Evolutionary conservation across 2,797 vertebrate genomes (phyloP).

Genomic region (Pseudotriccus pelzelni): DNA sequence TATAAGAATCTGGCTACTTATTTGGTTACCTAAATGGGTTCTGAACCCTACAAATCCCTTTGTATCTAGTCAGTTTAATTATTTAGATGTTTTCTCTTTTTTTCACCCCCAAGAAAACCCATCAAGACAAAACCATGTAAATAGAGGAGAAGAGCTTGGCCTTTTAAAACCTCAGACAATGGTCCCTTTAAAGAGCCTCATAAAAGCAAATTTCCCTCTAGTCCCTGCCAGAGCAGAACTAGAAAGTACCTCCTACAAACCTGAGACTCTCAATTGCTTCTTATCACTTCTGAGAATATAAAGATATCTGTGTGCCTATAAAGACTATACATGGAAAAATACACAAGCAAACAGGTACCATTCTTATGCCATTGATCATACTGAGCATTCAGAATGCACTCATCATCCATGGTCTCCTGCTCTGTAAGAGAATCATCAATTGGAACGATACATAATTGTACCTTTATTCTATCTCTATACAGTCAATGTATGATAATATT

Average conservation of each 20-base stretch:
- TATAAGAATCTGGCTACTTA: neutral
- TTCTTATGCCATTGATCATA: neutral
- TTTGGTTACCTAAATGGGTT: neutral
- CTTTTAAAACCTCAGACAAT: neutral
- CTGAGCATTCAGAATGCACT: neutral
- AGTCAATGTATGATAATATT: neutral
- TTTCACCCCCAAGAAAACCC: fast-evolving
- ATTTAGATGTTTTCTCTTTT: neutral
- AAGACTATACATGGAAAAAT: neutral
- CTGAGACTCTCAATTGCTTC: neutral
- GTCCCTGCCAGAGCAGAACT: neutral
- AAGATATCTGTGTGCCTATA: neutral
- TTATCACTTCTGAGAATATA: neutral
- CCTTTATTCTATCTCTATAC: neutral
- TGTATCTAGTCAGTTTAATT: neutral
- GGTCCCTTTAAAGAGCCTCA: neutral
- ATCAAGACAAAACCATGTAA: neutral
- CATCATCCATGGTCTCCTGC: neutral
- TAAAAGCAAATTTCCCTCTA: neutral
- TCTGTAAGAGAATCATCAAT: neutral
- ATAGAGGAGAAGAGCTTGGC: neutral
- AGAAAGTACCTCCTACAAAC: neutral
- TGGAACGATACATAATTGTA: neutral
- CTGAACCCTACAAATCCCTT: neutral
- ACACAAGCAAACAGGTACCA: neutral